Conservation (phyloP, 1,140 invertebrate species). For the Cherax destructor region DNA sequence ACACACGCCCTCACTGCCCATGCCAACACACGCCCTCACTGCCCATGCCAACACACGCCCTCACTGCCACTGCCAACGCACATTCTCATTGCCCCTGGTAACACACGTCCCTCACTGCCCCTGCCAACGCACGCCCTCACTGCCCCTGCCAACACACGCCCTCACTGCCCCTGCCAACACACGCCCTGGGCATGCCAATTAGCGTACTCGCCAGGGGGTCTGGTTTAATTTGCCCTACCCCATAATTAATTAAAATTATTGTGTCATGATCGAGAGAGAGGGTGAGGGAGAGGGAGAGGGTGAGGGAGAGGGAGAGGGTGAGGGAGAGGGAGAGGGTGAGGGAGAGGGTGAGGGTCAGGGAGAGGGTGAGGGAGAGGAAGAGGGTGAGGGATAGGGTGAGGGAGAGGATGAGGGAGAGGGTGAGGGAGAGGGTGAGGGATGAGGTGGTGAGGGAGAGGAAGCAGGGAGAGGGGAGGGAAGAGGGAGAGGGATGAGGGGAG, state of each 20-base stretch:
- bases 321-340: background rate
- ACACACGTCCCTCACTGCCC: no score
- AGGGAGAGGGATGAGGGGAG: background rate
- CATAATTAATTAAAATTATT: constrained; percentile 58
- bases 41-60: no score
- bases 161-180: background rate
- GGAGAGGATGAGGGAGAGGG: background rate
- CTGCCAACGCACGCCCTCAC: background rate
- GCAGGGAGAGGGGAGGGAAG: background rate
- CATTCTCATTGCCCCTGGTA: no score
- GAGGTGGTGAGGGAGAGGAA: background rate
- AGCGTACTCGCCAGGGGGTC: constrained; percentile 28
- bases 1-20: no score
- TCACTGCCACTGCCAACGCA: no score
- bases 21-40: no score
- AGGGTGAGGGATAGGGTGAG: background rate
- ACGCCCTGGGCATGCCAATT: constrained; percentile 37
- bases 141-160: background rate
- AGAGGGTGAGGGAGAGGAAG: background rate
- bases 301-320: background rate
- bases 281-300: background rate
- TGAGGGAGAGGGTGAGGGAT: background rate
- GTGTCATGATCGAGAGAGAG: constrained; percentile 14
- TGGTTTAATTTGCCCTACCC: constrained; percentile 45
- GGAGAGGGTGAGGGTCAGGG: background rate